Evolutionary conservation across 2,113 vertebrate species (phyloP).

Genomic region (Ascaphus truei): DNA sequence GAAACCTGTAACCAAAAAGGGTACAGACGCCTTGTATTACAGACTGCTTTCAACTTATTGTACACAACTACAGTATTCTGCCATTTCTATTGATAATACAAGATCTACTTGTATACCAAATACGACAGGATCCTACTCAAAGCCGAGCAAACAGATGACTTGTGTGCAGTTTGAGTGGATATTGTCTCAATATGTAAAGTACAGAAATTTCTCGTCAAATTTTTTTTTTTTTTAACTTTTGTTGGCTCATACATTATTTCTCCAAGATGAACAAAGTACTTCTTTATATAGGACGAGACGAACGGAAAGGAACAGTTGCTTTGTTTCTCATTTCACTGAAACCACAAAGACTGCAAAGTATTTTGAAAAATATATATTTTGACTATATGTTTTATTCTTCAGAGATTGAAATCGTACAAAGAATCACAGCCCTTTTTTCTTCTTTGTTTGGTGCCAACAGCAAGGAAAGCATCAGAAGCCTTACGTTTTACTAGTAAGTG

Average conservation of each 20-base stretch:
- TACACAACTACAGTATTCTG: too few species aligned
- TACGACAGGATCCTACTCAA: too few species aligned
- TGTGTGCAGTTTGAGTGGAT: too few species aligned
- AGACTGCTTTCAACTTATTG: too few species aligned
- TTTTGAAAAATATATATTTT: background rate
- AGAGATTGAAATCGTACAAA: background rate
- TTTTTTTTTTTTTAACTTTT: conserved; percentile 38
- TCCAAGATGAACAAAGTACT: conserved; percentile 52
- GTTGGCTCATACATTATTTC: conserved; percentile 41
- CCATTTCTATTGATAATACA: too few species aligned
- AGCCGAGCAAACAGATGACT: too few species aligned
- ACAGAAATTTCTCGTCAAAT: background rate
- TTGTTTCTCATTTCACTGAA: conserved; percentile 14
- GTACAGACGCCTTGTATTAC: too few species aligned
- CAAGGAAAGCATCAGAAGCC: conserved; percentile 41
- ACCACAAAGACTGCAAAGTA: background rate
- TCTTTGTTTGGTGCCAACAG: conserved; percentile 10
- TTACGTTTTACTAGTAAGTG: conserved; percentile 41
- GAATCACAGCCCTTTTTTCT: background rate
- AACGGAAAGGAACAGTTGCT: too few species aligned
- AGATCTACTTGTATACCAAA: too few species aligned
- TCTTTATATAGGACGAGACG: conserved; percentile 52
- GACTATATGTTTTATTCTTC: background rate
- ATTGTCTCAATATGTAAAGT: background rate
- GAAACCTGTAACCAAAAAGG: too few species aligned